Conservation (phyloP, 2,113 vertebrate genomes). For the Semnornis frantzii region DNA sequence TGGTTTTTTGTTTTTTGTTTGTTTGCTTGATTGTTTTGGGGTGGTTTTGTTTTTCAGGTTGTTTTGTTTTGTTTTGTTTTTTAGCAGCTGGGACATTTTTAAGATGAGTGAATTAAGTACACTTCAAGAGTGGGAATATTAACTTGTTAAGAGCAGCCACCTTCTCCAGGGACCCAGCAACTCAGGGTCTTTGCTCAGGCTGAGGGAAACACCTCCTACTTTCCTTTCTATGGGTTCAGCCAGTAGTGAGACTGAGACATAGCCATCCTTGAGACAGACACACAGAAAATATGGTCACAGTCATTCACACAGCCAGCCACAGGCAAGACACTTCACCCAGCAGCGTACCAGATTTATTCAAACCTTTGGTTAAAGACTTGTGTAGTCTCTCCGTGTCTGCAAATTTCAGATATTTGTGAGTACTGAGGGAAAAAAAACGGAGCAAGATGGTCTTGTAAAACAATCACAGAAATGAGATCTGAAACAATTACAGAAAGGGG, state of each 20-base stretch:
- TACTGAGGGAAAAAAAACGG: too few species aligned
- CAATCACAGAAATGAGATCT: too few species aligned
- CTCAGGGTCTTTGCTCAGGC: neutral
- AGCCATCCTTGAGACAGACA: neutral
- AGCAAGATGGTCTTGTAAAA: too few species aligned
- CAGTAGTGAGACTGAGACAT: neutral
- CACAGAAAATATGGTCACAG: fast-evolving
- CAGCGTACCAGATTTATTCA: neutral
- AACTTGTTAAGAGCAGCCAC: neutral
- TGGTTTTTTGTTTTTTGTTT: neutral
- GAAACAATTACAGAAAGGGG: too few species aligned
- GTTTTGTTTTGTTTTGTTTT: too few species aligned
- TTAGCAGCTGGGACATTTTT: neutral
- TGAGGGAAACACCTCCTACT: fast-evolving
- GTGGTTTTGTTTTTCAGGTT: too few species aligned
- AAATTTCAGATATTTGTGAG: too few species aligned
- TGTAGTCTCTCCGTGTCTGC: too few species aligned
- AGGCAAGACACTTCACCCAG: fast-evolving
- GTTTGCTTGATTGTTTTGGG: neutral
- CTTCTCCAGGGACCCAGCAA: neutral
- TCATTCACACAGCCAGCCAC: fast-evolving
- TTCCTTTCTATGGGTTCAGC: neutral
- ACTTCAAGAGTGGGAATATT: neutral
- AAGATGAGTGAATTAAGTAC: neutral
- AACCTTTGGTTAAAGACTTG: too few species aligned